These are phyloP conservation scores for Scyliorhinus canicula DNA, from an alignment of 2,797 vertebrate species.

Conservation along the genomic window DNA sequence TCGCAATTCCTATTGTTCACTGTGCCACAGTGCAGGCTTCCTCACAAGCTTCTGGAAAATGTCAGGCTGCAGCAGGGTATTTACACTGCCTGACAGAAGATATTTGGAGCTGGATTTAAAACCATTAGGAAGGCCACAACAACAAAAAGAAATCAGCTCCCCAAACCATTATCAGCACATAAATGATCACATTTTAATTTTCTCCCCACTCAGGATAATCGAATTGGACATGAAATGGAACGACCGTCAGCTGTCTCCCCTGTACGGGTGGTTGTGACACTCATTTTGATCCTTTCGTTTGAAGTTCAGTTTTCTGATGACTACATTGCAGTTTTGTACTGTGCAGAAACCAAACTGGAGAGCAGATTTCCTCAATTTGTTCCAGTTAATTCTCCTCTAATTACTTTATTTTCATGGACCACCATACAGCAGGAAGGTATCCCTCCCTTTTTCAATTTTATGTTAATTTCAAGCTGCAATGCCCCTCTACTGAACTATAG, in stretches of 20 bases:
- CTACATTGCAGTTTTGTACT: not conserved
- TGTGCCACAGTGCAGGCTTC: constrained; percentile 42
- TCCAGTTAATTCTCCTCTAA: not conserved
- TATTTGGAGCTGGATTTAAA: constrained; percentile 25
- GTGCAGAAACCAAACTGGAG: not conserved
- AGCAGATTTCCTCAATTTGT: constrained; percentile 19
- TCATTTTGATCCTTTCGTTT: not conserved
- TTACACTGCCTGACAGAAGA: constrained; percentile 31
- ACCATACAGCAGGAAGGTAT: not conserved
- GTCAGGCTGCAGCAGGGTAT: constrained; percentile 42
- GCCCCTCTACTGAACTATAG: not conserved
- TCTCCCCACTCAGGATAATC: constrained; percentile 25
- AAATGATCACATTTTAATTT: constrained; percentile 27
- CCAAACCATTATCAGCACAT: constrained; percentile 27
- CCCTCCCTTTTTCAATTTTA: not conserved
- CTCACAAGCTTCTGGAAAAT: constrained; percentile 43
- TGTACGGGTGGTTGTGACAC: not conserved
- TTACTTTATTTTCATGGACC: not conserved
- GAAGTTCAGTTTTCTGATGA: not conserved
- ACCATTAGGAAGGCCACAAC: constrained; percentile 11
- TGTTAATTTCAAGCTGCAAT: constrained; percentile 28
- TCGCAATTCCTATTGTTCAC: constrained; percentile 43
- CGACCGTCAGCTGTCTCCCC: not conserved
- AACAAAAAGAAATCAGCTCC: constrained; percentile 27
- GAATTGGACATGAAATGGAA: constrained; percentile 7